Percentiles rank a stretch among this genome's conserved stretches.
Evolutionary conservation across 2,888 invertebrate species (phyloP).

Genomic region (Eilema depressum): DNA sequence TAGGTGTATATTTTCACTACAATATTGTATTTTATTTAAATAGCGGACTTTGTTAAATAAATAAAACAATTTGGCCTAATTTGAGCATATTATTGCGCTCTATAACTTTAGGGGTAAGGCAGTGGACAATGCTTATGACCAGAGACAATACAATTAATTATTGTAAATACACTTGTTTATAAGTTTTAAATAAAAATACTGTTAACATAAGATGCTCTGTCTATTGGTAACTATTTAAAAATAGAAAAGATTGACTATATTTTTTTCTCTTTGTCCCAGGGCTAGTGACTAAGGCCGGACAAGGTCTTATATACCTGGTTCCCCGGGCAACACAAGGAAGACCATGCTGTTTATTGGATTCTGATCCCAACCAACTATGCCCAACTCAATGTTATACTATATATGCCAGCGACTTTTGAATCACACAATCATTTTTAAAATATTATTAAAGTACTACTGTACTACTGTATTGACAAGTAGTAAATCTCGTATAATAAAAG

Average conservation of each 20-base stretch:
- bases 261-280: not conserved
- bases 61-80: constrained; percentile 64
- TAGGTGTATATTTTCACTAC: constrained; percentile 48
- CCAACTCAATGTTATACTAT: not conserved
- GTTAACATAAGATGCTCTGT: not conserved
- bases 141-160: too few species aligned
- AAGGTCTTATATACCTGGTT: not conserved
- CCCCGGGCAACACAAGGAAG: not conserved
- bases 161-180: constrained; percentile 1
- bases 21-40: constrained; percentile 35
- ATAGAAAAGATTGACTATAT: not conserved
- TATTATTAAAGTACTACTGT: too few species aligned
- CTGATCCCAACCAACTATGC: too few species aligned
- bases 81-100: constrained; percentile 65
- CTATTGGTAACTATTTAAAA: not conserved
- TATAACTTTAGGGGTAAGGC: constrained; percentile 33
- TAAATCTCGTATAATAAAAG: too few species aligned
- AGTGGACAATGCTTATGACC: constrained; percentile 27
- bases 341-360: not conserved
- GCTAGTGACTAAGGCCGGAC: not conserved
- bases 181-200: not conserved
- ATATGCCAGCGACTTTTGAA: too few species aligned
- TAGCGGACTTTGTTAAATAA: constrained; percentile 48
- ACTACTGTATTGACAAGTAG: too few species aligned
- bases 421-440: too few species aligned